Conservation (phyloP, 2,113 vertebrate genomes). For the Polyodon spathula region DNA sequence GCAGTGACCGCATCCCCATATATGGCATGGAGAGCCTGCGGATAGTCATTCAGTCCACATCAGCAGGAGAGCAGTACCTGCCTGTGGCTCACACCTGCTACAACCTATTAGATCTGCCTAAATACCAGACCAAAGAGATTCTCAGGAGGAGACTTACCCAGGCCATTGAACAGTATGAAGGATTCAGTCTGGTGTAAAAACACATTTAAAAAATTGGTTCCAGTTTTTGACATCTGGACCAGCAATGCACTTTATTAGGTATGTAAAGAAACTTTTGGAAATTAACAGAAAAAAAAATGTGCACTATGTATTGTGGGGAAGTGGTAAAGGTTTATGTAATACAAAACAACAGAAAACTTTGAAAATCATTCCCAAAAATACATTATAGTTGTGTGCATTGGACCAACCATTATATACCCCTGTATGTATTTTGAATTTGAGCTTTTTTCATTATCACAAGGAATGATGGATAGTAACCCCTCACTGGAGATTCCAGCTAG, state of each 20-base stretch:
- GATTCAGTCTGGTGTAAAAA: conserved; percentile 86
- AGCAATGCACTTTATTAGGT: conserved; percentile 8
- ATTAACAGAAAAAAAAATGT: neutral
- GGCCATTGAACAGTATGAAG: conserved; percentile 92
- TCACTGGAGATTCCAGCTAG: too few relatives aligned
- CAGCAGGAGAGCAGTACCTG: conserved; percentile 76
- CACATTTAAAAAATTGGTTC: neutral
- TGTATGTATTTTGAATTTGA: too few relatives aligned
- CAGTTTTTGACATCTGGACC: neutral
- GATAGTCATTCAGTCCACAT: conserved; percentile 84
- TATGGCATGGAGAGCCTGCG: conserved; percentile 91
- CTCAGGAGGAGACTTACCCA: conserved; percentile 70
- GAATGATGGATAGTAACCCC: too few relatives aligned
- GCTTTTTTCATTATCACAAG: too few relatives aligned
- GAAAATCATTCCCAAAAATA: too few relatives aligned
- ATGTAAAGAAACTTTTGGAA: neutral
- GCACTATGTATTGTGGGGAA: neutral
- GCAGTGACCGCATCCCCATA: conserved; percentile 96
- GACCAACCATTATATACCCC: too few relatives aligned
- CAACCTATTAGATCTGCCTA: conserved; percentile 92
- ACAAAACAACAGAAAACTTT: too few relatives aligned
- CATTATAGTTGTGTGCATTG: too few relatives aligned
- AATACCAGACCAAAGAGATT: conserved; percentile 85
- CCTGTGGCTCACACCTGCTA: conserved; percentile 96
- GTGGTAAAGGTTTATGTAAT: neutral